Evolutionary conservation across 2,113 vertebrate genomes (phyloP).

Genomic region (Anguilla rostrata): DNA sequence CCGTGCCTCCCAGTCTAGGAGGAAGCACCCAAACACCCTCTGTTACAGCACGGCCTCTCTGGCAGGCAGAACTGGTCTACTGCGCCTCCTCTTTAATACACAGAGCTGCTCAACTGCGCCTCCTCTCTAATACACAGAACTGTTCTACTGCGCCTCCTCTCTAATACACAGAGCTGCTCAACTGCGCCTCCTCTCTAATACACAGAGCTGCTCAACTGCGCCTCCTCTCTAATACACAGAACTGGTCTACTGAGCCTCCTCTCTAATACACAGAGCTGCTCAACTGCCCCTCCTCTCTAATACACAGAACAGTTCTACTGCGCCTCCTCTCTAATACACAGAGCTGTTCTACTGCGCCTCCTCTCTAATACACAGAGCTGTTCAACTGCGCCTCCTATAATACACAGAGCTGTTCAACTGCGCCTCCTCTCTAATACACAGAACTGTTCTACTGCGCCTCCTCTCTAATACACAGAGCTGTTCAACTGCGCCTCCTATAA

Average conservation of each 20-base stretch:
- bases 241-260: background rate
- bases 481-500: too few relatives aligned
- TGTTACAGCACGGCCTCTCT: background rate
- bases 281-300: background rate
- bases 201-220: background rate
- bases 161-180: background rate
- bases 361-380: background rate
- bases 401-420: too few relatives aligned
- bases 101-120: background rate
- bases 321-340: background rate
- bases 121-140: background rate
- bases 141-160: background rate
- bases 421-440: too few relatives aligned
- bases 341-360: background rate
- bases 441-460: too few relatives aligned
- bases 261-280: background rate
- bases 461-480: too few relatives aligned
- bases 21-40: background rate
- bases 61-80: background rate
- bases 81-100: background rate
- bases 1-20: conserved; percentile 93
- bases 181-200: background rate
- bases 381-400: background rate
- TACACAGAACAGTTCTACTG: too few relatives aligned
- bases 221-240: background rate